Evolutionary conservation across 2,113 vertebrate species (phyloP).

Genomic region (Larimichthys crocea): DNA sequence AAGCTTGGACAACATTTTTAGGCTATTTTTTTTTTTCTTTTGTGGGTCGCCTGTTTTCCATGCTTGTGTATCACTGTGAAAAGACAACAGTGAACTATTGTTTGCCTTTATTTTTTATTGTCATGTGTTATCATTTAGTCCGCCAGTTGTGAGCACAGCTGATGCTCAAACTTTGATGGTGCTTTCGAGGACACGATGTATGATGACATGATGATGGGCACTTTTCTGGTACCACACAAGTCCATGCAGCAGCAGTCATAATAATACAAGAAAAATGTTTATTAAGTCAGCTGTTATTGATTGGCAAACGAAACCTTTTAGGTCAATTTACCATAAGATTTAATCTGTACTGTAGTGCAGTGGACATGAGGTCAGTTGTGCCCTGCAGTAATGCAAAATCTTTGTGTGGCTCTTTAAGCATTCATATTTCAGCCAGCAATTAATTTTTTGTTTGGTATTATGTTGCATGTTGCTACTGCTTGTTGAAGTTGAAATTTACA

Average conservation of each 20-base stretch:
- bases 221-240: not conserved
- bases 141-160: not conserved
- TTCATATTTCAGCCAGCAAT: not conserved
- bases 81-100: not conserved
- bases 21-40: too few relatives aligned
- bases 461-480: not conserved
- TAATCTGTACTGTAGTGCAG: not conserved
- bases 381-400: not conserved
- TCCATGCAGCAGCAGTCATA: not conserved
- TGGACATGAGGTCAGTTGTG: not conserved
- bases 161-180: not conserved
- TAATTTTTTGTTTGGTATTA: not conserved
- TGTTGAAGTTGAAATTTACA: not conserved
- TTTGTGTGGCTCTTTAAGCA: not conserved
- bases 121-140: not conserved
- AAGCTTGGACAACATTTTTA: too few relatives aligned
- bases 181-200: slow-evolving; percentile 9
- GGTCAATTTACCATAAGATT: not conserved
- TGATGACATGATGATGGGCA: not conserved
- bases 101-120: not conserved
- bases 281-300: too few relatives aligned
- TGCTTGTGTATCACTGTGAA: not conserved
- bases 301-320: too few relatives aligned
- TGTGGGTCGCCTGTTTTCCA: too few relatives aligned
- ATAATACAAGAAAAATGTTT: too few relatives aligned